Evolutionary conservation across 2,797 vertebrate species (phyloP).

Genomic region (Cirrhinus molitorella): DNA sequence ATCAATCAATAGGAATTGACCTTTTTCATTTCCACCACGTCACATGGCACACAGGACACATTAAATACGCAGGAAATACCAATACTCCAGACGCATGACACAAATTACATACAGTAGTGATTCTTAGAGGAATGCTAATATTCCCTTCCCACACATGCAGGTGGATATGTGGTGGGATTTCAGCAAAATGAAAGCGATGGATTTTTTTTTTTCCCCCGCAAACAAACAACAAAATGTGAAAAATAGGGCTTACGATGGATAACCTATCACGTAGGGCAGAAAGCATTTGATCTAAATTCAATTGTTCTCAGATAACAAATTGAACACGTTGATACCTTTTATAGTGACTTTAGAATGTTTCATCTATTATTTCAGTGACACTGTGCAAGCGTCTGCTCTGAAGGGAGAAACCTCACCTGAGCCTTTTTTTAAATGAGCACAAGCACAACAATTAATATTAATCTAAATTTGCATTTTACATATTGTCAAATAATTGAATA

Average conservation of each 20-base stretch:
- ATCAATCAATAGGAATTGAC: constrained; percentile 45
- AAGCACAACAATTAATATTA: neutral
- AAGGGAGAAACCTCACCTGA: neutral
- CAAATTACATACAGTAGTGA: constrained; percentile 19
- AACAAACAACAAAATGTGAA: neutral
- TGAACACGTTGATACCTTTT: constrained; percentile 5
- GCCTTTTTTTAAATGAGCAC: neutral
- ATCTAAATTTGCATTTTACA: too few relatives aligned
- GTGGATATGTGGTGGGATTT: neutral
- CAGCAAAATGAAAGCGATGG: neutral
- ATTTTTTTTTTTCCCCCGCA: neutral
- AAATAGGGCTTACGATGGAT: neutral
- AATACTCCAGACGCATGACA: neutral
- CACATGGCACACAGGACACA: constrained; percentile 15
- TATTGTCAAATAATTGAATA: too few relatives aligned
- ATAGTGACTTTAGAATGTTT: neutral
- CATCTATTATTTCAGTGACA: constrained; percentile 24
- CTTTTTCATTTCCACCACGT: constrained; percentile 29
- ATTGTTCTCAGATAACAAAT: constrained; percentile 18
- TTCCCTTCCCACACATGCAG: neutral
- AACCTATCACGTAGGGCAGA: neutral
- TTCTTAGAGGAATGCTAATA: neutral
- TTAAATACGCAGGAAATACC: neutral
- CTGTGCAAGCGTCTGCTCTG: neutral
- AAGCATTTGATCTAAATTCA: constrained; percentile 16